A percentile compares a stretch with the other conserved stretches of the same genome.
These are phyloP conservation scores for Steinernema hermaphroditum DNA, from an alignment of 2,888 invertebrate genomes.

Conservation along the genomic window DNA sequence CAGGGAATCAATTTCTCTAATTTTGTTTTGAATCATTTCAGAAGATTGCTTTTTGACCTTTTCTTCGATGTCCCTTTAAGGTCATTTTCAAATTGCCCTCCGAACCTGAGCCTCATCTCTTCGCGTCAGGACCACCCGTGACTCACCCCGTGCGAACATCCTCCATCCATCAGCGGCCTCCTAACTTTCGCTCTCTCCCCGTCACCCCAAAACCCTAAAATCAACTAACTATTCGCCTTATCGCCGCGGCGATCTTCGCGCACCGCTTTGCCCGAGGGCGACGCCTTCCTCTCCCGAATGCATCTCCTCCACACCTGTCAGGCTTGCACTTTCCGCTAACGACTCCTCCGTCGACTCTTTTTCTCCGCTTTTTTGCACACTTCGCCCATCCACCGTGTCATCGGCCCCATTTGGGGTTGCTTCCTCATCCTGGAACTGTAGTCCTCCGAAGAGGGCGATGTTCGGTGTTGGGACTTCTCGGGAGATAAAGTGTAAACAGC, in stretches of 20 bases:
- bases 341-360: neutral
- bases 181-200: neutral
- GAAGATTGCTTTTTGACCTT: too few species aligned
- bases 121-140: too few species aligned
- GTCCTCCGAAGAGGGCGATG: neutral
- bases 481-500: conserved; percentile 1
- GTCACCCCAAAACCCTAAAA: conserved; percentile 9
- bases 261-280: neutral
- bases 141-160: neutral
- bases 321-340: neutral
- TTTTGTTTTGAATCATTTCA: too few species aligned
- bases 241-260: conserved; percentile 1
- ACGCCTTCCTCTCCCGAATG: too few species aligned
- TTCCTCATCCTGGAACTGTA: neutral
- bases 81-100: too few species aligned
- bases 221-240: conserved; percentile 26
- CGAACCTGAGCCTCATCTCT: neutral
- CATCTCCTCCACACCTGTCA: too few species aligned
- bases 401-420: neutral
- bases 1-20: too few species aligned
- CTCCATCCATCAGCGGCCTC: neutral
- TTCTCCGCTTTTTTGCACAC: neutral
- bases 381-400: neutral
- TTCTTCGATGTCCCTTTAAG: too few species aligned
- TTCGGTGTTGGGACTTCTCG: neutral